Evolutionary conservation across 2,888 invertebrate genomes (phyloP), one percentile per base, ranked within the genome.

Genomic region (Andrena trimmerana): DNA sequence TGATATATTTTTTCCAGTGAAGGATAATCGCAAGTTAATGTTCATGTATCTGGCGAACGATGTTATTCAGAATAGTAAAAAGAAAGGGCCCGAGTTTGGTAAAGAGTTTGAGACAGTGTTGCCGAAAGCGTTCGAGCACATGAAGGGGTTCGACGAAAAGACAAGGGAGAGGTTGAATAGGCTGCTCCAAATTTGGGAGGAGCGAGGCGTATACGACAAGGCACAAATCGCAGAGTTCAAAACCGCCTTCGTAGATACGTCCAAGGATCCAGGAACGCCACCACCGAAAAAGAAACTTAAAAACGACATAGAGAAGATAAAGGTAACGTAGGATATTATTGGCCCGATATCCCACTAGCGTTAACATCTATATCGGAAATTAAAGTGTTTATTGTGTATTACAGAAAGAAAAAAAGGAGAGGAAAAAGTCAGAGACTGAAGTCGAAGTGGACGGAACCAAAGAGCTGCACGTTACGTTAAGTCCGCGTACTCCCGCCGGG

Each of bases 31-130:
- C 90, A 98, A 98, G 92, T 95, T 99, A 74, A 99, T 98, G 20
- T 98, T 98, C 91, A 97, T 99, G 97, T 99, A 99, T 94, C 95
- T 99, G 90, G 99, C 99, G 48, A 99, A 99, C 95, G 99, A 99
- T 95, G 99, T 99, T 42, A 99, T 99, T 90, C 99, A 99, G 94
- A 99, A 99, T 92, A 98, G 99, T 93, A 98, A 98, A 94, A 99
- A 99, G 94, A 99, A 99, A 94, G 99, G 99, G 0, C 98, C 99
- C 0, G 99, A 99, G 94, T 99, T 97, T 94, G 97, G 97, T 0
- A 97, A 97, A 92, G 98, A 98, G 92, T 99, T 98, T 94, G 97
- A 96, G 7, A 95, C 95, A 75, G 96, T 97, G 10, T 94, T 99
- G 68, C 96, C 96, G 71, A 97, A 97, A 91, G 97, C 98, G 0